These are phyloP conservation scores for Musca domestica DNA, from an alignment of 1,140 invertebrate genomes.

Conservation along the genomic window DNA sequence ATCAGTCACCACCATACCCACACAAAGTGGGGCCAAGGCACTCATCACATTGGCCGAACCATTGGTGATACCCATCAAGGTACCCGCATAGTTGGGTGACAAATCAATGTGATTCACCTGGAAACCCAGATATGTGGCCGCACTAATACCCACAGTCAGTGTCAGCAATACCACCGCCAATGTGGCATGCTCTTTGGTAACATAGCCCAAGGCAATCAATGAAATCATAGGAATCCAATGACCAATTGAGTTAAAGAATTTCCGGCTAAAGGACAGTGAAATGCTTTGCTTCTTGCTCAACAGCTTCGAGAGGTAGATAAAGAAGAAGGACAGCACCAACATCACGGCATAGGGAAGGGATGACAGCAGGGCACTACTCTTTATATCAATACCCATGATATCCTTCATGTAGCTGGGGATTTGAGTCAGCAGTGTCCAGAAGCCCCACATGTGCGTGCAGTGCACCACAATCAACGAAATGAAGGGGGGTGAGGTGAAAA, in stretches of 20 bases:
- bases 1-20: conserved; percentile 64
- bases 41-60: conserved; percentile 71
- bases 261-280: conserved; percentile 60
- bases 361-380: conserved; percentile 68
- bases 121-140: conserved; percentile 71
- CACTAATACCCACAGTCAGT: conserved; percentile 74
- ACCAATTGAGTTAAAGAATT: conserved; percentile 68
- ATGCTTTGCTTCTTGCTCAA: conserved; percentile 60
- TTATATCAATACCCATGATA: conserved; percentile 76
- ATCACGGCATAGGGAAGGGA: conserved; percentile 78
- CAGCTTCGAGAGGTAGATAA: conserved; percentile 66
- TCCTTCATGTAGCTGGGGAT: conserved; percentile 87
- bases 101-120: conserved; percentile 73
- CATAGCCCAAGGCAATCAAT: conserved; percentile 64
- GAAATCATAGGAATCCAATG: conserved; percentile 63
- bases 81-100: conserved; percentile 74
- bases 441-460: conserved; percentile 91
- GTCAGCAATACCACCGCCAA: conserved; percentile 64
- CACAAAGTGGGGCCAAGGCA: conserved; percentile 68
- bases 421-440: conserved; percentile 88
- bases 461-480: conserved; percentile 82
- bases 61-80: conserved; percentile 70
- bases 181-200: conserved; percentile 54
- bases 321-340: conserved; percentile 67
- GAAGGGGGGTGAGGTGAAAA: conserved; percentile 76